These are phyloP conservation scores for Tenualosa thibaudeaui DNA, from an alignment of 2,797 vertebrate genomes.

Conservation along the genomic window DNA sequence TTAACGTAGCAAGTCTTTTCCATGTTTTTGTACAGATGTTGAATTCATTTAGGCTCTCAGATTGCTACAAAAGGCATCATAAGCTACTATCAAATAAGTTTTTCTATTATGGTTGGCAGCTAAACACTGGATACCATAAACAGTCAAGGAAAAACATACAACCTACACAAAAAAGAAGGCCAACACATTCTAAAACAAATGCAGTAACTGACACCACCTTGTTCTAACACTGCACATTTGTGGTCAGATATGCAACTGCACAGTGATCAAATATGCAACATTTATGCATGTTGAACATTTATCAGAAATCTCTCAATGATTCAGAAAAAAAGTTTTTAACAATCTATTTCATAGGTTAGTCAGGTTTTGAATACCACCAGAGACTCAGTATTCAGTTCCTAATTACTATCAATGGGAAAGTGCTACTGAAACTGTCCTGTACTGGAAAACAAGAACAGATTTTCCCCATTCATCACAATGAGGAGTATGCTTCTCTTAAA, in stretches of 20 bases:
- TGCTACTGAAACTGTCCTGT: background rate
- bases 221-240: slow-evolving; percentile 6
- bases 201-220: slow-evolving; percentile 13
- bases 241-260: slow-evolving; percentile 8
- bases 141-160: background rate
- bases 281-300: slow-evolving; percentile 14
- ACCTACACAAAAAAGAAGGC: background rate
- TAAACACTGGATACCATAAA: background rate
- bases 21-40: background rate
- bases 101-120: background rate
- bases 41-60: background rate
- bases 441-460: background rate
- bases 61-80: slow-evolving; percentile 13
- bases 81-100: background rate
- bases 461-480: background rate
- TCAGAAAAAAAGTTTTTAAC: background rate
- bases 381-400: background rate
- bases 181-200: slow-evolving; percentile 51
- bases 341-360: background rate
- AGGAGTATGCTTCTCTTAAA: background rate
- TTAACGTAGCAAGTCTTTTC: background rate
- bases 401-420: background rate
- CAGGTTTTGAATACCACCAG: background rate
- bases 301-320: background rate
- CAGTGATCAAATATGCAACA: slow-evolving; percentile 17